phyloP scores from a whole-genome alignment of 2,113 vertebrate species.

The Psophia crepitans region DNA sequence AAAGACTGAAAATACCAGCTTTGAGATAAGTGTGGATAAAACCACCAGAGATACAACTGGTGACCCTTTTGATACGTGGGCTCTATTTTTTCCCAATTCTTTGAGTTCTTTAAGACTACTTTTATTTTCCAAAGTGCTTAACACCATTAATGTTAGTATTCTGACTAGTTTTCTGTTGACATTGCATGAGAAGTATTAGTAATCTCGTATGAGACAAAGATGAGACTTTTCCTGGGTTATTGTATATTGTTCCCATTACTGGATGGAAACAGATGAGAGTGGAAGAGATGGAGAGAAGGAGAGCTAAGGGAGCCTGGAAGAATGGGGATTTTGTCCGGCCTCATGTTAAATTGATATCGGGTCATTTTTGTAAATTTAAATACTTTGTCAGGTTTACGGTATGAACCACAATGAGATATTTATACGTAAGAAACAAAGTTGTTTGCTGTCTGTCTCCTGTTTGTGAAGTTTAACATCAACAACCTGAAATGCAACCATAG shows the following conservation, averaged over 20 bases:
- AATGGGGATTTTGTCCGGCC: background rate
- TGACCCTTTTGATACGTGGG: background rate
- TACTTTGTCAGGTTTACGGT: background rate
- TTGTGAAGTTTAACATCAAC: background rate
- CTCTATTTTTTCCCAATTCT: background rate
- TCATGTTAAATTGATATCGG: fast-evolving
- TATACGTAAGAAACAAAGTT: background rate
- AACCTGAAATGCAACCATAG: background rate
- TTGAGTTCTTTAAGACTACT: background rate
- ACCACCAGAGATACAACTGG: background rate
- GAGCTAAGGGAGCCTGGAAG: background rate
- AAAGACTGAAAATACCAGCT: background rate
- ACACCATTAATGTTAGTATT: background rate
- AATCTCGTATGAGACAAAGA: background rate
- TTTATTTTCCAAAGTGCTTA: background rate
- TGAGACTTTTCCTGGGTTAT: background rate
- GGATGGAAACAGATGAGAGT: background rate
- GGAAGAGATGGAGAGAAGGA: background rate
- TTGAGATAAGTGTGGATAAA: background rate
- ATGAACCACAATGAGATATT: background rate
- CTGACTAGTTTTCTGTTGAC: background rate
- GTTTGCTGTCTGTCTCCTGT: background rate
- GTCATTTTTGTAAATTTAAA: background rate
- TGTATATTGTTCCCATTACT: background rate
- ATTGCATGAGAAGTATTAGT: background rate